A percentile compares a stretch with the other conserved stretches of the same genome.
Conservation (phyloP, 2,113 vertebrate genomes). For the Mesitornis unicolor region DNA sequence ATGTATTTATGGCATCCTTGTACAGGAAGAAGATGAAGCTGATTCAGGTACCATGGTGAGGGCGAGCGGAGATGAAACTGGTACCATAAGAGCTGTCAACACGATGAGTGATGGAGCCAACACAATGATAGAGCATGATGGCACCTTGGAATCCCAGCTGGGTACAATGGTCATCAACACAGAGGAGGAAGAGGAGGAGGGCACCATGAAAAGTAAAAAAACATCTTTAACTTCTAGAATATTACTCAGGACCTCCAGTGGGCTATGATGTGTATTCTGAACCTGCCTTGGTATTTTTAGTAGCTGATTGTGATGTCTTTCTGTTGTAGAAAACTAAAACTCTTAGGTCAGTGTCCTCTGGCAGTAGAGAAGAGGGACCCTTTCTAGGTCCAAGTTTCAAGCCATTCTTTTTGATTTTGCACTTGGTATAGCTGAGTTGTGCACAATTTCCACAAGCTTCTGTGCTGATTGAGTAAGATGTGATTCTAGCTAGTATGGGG, state of each 20-base stretch:
- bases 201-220: slow-evolving; percentile 92
- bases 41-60: slow-evolving; percentile 93
- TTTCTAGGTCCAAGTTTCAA: not conserved
- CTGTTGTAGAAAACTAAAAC: not conserved
- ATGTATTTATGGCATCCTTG: not conserved
- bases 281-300: not conserved
- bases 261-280: not conserved
- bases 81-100: slow-evolving; percentile 83
- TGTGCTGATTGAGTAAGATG: not conserved
- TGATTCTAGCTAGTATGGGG: not conserved
- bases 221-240: not conserved
- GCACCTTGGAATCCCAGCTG: slow-evolving; percentile 83
- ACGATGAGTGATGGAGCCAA: slow-evolving; percentile 73
- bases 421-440: not conserved
- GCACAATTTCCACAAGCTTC: not conserved
- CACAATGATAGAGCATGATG: slow-evolving; percentile 85
- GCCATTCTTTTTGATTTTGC: not conserved
- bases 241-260: not conserved
- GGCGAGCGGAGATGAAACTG: slow-evolving; percentile 74
- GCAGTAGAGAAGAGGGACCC: not conserved
- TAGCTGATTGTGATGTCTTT: not conserved
- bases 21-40: slow-evolving; percentile 88
- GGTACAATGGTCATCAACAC: slow-evolving; percentile 95
- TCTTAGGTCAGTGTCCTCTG: not conserved
- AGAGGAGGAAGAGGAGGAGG: slow-evolving; percentile 87